phyloP scores from a whole-genome alignment of 2,888 invertebrate genomes.

The Cryptocheilus praepositus region DNA sequence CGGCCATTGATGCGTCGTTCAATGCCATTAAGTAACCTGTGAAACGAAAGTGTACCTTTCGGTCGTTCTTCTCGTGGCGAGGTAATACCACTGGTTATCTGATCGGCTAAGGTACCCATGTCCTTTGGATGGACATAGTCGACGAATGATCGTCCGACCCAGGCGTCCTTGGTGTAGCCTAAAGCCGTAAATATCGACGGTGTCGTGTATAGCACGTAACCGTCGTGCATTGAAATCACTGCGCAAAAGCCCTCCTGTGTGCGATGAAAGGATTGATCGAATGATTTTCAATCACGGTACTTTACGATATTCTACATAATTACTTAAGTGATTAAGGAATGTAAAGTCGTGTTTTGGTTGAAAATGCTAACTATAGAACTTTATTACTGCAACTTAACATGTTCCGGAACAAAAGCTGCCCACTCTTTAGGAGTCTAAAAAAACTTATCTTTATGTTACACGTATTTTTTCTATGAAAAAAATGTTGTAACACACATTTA shows the following conservation, averaged over 20 bases:
- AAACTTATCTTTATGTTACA: too few species aligned
- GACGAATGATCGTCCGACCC: conserved; percentile 90
- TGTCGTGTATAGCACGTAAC: conserved; percentile 86
- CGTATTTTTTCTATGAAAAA: too few species aligned
- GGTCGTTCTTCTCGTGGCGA: conserved; percentile 77
- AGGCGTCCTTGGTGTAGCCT: conserved; percentile 89
- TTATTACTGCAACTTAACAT: too few species aligned
- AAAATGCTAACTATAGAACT: too few species aligned
- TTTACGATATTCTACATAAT: too few species aligned
- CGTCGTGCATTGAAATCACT: conserved; percentile 89
- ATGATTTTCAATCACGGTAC: neutral
- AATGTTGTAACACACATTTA: too few species aligned
- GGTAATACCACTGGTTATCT: conserved; percentile 82
- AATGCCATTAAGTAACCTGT: too few species aligned
- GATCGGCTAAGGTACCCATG: conserved; percentile 84
- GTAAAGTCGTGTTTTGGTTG: too few species aligned
- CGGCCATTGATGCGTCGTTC: neutral
- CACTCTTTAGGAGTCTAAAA: too few species aligned
- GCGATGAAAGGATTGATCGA: neutral
- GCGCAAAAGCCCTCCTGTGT: conserved; percentile 86
- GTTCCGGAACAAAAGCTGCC: too few species aligned
- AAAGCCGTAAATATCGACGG: conserved; percentile 81
- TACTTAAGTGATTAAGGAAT: too few species aligned
- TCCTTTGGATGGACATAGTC: conserved; percentile 90
- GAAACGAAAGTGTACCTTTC: conserved; percentile 49